Evolutionary conservation across 2,888 invertebrate species (phyloP).

Genomic region (Globia sparganii): DNA sequence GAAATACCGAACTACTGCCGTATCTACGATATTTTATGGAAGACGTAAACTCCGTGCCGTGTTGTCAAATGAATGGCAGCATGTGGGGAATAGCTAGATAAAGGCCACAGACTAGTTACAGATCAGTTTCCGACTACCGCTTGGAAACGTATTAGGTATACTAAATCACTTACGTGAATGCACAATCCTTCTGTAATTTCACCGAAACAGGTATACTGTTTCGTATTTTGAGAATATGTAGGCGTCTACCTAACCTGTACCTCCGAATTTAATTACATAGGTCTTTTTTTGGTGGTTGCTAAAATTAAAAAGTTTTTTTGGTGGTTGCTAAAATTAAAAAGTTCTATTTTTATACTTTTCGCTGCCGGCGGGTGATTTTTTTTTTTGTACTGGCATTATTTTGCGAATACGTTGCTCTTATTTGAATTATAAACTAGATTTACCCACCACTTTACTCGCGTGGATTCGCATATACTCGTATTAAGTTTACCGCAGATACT

Average conservation of each 20-base stretch:
- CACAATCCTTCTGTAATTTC: slow-evolving; percentile 60
- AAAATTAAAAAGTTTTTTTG: slow-evolving; percentile 64
- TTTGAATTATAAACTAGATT: slow-evolving; percentile 60
- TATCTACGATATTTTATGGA: slow-evolving; percentile 52
- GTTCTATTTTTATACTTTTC: slow-evolving; percentile 49
- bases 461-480: slow-evolving; percentile 46
- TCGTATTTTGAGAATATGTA: slow-evolving; percentile 41
- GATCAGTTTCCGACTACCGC: slow-evolving; percentile 72
- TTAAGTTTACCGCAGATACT: slow-evolving; percentile 30
- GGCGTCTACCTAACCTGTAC: slow-evolving; percentile 32
- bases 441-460: slow-evolving; percentile 29
- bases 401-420: slow-evolving; percentile 52
- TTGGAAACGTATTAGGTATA: slow-evolving; percentile 71
- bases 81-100: slow-evolving; percentile 67
- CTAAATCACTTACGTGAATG: slow-evolving; percentile 71
- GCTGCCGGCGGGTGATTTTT: slow-evolving; percentile 56
- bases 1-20: slow-evolving; percentile 44
- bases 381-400: slow-evolving; percentile 58
- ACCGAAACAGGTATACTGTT: slow-evolving; percentile 48
- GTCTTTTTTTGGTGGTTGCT: slow-evolving; percentile 55
- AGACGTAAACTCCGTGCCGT: slow-evolving; percentile 56
- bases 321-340: slow-evolving; percentile 62
- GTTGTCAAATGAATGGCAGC: slow-evolving; percentile 72
- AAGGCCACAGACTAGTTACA: slow-evolving; percentile 71
- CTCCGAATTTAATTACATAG: slow-evolving; percentile 56